A percentile compares a stretch with the other conserved stretches of the same genome.
These are phyloP conservation scores for Characodon lateralis DNA, from an alignment of 2,797 vertebrate genomes.

Conservation along the genomic window DNA sequence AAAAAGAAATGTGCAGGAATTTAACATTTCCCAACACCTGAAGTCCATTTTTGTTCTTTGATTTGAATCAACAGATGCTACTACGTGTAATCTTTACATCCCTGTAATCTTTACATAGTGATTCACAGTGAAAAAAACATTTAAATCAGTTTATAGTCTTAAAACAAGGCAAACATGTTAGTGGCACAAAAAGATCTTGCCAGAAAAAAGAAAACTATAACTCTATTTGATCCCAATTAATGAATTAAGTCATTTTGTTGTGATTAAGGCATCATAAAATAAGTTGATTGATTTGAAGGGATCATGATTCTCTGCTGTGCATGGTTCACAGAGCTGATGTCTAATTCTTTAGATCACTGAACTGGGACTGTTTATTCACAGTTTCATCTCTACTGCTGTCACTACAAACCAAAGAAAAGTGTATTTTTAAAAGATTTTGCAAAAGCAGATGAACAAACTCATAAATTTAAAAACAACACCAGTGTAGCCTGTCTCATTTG, in stretches of 20 bases:
- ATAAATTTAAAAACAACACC: constrained; percentile 9
- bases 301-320: background rate
- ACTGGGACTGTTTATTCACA: background rate
- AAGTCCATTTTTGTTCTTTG: no score
- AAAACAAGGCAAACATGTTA: background rate
- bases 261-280: background rate
- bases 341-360: background rate
- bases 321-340: background rate
- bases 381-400: constrained; percentile 4
- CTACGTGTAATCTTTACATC: no score
- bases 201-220: background rate
- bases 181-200: background rate
- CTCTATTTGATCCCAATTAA: constrained; percentile 7
- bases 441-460: constrained; percentile 11
- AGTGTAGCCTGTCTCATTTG: constrained; percentile 4
- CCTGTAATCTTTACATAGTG: background rate
- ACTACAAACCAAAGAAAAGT: constrained; percentile 2
- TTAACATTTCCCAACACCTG: no score
- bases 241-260: background rate
- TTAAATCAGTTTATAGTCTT: background rate
- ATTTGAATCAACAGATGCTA: no score
- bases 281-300: background rate
- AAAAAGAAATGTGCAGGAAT: no score
- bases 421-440: background rate
- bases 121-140: background rate